Evolutionary conservation across 2,113 vertebrate species (phyloP), one percentile per base, ranked within the genome.

Genomic region (Montifringilla adamsi): DNA sequence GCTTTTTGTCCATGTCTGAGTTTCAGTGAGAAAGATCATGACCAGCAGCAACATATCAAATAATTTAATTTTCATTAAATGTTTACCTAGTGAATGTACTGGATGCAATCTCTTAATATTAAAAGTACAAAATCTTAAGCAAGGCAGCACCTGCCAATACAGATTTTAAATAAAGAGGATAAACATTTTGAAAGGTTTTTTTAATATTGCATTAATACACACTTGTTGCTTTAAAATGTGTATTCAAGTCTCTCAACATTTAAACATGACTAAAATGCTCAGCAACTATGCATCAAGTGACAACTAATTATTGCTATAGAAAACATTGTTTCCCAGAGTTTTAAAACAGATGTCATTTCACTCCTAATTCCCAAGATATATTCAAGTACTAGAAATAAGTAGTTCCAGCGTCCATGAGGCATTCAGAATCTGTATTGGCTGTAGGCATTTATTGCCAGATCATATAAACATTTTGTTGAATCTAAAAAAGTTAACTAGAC

Each of bases 271-370:
- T 78, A 89, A 84, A 93, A 93, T 79, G n/a, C 59, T 81, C 90
- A 93, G 90, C 30, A 96, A 86, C 52, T 52, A 64, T 0, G 21
- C 47, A 87, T 75, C 41, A 66, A 87, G 79, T 92, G 92, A 92
- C 67, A 95, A 79, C 49, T 96, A 95, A 78, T 96, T 96, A 97
- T 96, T 96, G 93, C 95, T 96, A 79, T 74, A 94, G 84, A 93
- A 91, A 93, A 85, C 64, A 62, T 33, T 81, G 46, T 78, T 87
- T 95, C 86, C 95, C 89, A 93, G 90, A 94, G 79, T 81, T 95
- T 91, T 87, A 76, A 95, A 94, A 84, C 2, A 90, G 80, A 69
- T 94, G 41, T 64, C 7, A 90, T 94, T 93, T 87, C 43, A 69
- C 28, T 88, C 33, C 11, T 49, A 93, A 41, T 62, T 93, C 75